Conservation (phyloP, 64 coral and sea anemone genomes). For the Stichodactyla mertensii region DNA sequence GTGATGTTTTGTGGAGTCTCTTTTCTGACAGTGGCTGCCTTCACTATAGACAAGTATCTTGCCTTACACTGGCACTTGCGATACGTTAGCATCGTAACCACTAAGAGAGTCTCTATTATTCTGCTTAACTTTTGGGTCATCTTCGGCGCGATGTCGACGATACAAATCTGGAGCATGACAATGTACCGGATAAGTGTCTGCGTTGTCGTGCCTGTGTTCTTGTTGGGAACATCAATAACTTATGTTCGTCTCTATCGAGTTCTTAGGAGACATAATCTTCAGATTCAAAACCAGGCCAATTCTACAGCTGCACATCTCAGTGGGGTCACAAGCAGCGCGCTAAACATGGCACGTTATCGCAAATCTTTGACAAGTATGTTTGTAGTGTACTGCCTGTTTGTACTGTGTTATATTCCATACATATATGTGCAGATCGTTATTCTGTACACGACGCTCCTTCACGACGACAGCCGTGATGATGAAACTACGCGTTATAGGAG, state of each 20-base stretch:
- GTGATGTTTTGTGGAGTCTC: constrained; percentile 46
- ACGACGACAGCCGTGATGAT: too few relatives aligned
- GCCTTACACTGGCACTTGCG: constrained; percentile 32
- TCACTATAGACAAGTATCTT: constrained; percentile 34
- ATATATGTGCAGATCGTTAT: neutral
- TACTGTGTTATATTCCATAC: constrained; percentile 20
- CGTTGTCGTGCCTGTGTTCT: neutral
- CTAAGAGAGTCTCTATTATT: neutral
- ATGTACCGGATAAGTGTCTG: neutral
- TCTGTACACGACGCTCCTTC: neutral
- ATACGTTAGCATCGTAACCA: constrained; percentile 14
- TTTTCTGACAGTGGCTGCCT: constrained; percentile 23
- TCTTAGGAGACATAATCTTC: constrained; percentile 25
- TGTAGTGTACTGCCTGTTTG: constrained; percentile 16
- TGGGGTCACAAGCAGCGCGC: neutral
- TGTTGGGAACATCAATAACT: neutral
- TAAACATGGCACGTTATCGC: constrained; percentile 22
- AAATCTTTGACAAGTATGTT: constrained; percentile 24
- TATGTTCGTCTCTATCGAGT: constrained; percentile 38
- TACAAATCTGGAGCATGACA: constrained; percentile 24
- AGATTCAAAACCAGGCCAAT: constrained; percentile 22
- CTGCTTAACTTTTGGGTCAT: constrained; percentile 25
- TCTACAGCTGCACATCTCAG: neutral
- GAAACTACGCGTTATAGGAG: neutral
- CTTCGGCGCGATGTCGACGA: neutral